phyloP scores from a whole-genome alignment of 2,797 vertebrate species.

The Acestrorhynchus altus region DNA sequence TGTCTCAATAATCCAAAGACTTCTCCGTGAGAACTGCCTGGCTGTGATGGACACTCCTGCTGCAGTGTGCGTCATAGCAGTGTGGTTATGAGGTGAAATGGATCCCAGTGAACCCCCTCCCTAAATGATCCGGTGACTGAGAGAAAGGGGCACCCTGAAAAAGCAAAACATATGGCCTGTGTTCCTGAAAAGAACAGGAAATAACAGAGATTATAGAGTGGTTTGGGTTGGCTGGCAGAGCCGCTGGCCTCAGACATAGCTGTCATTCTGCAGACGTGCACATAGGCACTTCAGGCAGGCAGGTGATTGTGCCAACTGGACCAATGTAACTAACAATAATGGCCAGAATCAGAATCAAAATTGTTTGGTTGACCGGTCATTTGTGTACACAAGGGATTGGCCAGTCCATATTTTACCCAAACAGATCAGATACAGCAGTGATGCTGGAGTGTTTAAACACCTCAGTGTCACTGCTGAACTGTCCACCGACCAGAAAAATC shows the following conservation, averaged over 20 bases:
- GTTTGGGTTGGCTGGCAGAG: slow-evolving; percentile 2
- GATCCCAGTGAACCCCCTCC: slow-evolving; percentile 14
- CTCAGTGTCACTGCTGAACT: too few relatives aligned
- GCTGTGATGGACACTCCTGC: not conserved
- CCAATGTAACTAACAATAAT: not conserved
- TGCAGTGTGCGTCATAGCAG: slow-evolving; percentile 21
- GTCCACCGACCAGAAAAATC: too few relatives aligned
- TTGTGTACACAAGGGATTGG: too few relatives aligned
- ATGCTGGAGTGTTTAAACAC: too few relatives aligned
- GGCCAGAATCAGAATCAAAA: not conserved
- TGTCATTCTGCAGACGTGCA: slow-evolving; percentile 13
- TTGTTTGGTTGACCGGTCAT: too few relatives aligned
- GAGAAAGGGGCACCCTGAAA: slow-evolving; percentile 1
- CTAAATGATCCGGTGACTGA: not conserved
- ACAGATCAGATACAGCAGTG: too few relatives aligned
- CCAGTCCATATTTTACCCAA: too few relatives aligned
- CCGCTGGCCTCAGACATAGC: slow-evolving; percentile 9
- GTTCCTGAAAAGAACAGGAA: slow-evolving; percentile 41
- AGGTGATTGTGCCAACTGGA: not conserved
- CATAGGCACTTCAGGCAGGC: not conserved
- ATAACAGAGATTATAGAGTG: slow-evolving; percentile 38
- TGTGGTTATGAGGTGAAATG: slow-evolving; percentile 17
- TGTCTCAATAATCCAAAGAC: not conserved
- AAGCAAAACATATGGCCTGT: slow-evolving; percentile 35
- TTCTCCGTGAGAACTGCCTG: not conserved